These are phyloP conservation scores for Pyrocoelia pectoralis DNA, from an alignment of 2,888 invertebrate species.

Conservation along the genomic window DNA sequence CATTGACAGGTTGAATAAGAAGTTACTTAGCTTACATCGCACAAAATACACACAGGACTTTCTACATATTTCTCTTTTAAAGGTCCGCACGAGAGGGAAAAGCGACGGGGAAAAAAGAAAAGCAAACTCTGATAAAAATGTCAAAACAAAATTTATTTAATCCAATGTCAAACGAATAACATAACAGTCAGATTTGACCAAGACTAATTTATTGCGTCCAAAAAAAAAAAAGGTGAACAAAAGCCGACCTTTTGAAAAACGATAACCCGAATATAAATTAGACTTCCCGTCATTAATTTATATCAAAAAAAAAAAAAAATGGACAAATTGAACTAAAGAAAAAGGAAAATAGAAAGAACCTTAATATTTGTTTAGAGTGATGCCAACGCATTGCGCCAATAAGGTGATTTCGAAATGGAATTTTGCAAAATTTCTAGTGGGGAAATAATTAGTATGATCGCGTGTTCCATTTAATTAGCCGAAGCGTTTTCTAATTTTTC, in stretches of 20 bases:
- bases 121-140: not conserved
- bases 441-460: not conserved
- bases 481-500: not conserved
- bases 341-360: not conserved
- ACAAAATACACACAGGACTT: no score
- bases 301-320: not conserved
- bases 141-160: not conserved
- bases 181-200: not conserved
- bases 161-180: not conserved
- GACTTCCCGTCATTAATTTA: not conserved
- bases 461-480: not conserved
- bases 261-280: constrained; percentile 1
- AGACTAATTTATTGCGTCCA: not conserved
- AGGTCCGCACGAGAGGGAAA: no score
- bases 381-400: not conserved
- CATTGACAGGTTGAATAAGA: no score
- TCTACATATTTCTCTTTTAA: no score
- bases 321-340: no score
- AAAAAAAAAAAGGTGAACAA: no score
- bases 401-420: no score
- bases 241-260: not conserved
- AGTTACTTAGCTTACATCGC: no score
- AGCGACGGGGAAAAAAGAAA: no score
- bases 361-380: not conserved
- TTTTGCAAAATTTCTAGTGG: no score